Base-by-base conservation (phyloP, 2,113 vertebrate species). In the Chlamydotis undulata region DNA sequence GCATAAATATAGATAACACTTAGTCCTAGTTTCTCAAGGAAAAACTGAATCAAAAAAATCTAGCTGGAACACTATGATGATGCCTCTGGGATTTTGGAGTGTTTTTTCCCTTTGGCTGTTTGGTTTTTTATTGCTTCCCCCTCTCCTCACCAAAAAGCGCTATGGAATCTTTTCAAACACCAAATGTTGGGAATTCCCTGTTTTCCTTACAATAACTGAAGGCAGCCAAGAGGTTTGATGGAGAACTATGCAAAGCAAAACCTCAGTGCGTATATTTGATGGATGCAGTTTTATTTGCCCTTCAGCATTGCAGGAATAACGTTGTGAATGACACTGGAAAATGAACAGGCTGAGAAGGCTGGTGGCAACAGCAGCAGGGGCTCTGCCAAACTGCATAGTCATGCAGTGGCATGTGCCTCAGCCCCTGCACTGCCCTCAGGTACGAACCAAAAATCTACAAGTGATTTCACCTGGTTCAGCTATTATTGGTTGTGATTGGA, bases 71-170 rank as follows among this genome's bases (percentile, higher is more conserved):
- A 37, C 5, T 55, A 33, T 9, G 22, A 12, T 78, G 60, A 52
- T 47, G 15, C 10, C 19, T 82, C 55, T 61, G 28, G 59, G 22
- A 16, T 76, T 90, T 84, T 57, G 50, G 19, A 74, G 4, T 35
- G 6, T 2, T 37, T 52, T 70, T 14, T 35, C 60, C 6, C 0
- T 0, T n/a, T 52, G 4, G 10, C 43, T 67, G 7, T 14, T 47
- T 50, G 10, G 18, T 19, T 1, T 29, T 47, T 55, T 55, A 74
- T 75, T 74, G 19, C 7, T 75, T 31, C 7, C 5, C 11, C 13
- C 3, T 79, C 15, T 53, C 28, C 31, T 56, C 19, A 29, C 5
- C 23, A 75, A 55, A 81, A 59, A 29, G 7, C 23, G 7, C 4
- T 19, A 10, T 19, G 50, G n/a, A 80, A 80, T 37, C 7, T 33